These are phyloP conservation scores for Brachypodius melanocephalos DNA, from an alignment of 2,113 vertebrate species.

Conservation along the genomic window DNA sequence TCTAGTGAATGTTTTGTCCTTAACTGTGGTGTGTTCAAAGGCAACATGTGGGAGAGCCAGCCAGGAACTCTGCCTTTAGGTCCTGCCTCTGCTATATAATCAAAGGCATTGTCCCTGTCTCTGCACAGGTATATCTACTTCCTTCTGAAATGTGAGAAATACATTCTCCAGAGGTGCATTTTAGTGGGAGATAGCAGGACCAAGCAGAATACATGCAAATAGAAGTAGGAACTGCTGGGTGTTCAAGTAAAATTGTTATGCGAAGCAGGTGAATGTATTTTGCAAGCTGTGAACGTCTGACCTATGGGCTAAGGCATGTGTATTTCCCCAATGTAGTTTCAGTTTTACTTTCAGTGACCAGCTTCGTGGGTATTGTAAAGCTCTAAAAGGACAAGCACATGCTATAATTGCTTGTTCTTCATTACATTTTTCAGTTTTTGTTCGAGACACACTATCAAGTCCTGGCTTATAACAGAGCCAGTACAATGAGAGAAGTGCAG, in stretches of 20 bases:
- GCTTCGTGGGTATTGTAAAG: background rate
- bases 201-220: background rate
- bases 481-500: background rate
- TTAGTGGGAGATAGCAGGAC: background rate
- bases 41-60: background rate
- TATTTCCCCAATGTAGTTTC: background rate
- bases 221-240: background rate
- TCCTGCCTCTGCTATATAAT: background rate
- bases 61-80: background rate
- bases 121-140: background rate
- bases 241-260: background rate
- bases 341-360: background rate
- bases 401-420: background rate
- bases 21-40: background rate
- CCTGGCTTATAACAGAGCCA: background rate
- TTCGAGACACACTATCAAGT: background rate
- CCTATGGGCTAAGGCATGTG: background rate
- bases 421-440: background rate
- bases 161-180: background rate
- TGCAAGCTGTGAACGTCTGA: background rate
- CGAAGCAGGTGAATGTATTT: background rate
- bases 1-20: background rate
- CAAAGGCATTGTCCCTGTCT: background rate
- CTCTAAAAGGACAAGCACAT: background rate
- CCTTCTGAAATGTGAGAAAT: background rate